Conservation (phyloP, 2,888 invertebrate genomes). For the Volucella zonaria region DNA sequence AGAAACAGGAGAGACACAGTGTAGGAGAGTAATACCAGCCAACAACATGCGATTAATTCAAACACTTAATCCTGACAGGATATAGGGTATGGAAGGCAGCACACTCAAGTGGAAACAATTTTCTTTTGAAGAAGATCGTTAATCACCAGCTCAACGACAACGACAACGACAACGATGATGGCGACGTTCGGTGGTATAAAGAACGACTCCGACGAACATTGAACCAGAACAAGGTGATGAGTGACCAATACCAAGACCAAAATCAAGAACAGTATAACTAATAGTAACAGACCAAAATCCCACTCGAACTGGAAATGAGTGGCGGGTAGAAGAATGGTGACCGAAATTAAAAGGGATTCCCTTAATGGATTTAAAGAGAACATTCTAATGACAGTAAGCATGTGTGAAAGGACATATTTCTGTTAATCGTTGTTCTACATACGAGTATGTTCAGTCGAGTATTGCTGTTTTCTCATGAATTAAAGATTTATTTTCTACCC, state of each 20-base stretch:
- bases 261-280: too few relatives aligned
- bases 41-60: slow-evolving; percentile 54
- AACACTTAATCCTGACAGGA: slow-evolving; percentile 64
- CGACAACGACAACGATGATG: slow-evolving; percentile 18
- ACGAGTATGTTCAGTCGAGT: neutral
- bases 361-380: slow-evolving; percentile 70
- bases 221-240: slow-evolving; percentile 55
- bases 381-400: slow-evolving; percentile 59
- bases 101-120: slow-evolving; percentile 67
- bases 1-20: slow-evolving; percentile 18
- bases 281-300: too few relatives aligned
- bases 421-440: slow-evolving; percentile 59
- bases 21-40: neutral
- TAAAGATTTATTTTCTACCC: slow-evolving; percentile 57
- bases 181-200: neutral
- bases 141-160: slow-evolving; percentile 51
- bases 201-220: slow-evolving; percentile 42
- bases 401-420: slow-evolving; percentile 68
- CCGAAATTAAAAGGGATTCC: slow-evolving; percentile 72
- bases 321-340: neutral
- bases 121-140: slow-evolving; percentile 63
- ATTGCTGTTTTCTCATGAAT: slow-evolving; percentile 50
- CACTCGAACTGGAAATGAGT: too few relatives aligned
- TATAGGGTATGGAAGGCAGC: slow-evolving; percentile 6
- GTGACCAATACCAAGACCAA: slow-evolving; percentile 23